Evolutionary conservation across 1,140 invertebrate genomes (phyloP).

Genomic region (Nasonia longicornis): DNA sequence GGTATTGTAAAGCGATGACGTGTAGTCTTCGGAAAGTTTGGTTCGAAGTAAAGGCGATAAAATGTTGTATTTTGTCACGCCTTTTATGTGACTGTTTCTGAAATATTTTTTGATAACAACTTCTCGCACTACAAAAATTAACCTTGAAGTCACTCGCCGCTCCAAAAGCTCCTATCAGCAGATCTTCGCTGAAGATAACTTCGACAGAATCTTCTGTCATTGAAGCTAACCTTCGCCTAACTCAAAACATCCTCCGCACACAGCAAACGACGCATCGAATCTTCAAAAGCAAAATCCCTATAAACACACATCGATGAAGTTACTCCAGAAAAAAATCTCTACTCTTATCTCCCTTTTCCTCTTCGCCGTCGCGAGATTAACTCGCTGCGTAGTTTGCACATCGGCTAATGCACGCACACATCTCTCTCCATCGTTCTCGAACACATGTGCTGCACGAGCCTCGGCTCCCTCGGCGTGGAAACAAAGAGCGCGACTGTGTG

Average conservation of each 20-base stretch:
- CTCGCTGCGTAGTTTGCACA: conserved; percentile 53
- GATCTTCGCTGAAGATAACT: not conserved
- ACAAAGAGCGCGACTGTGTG: conserved; percentile 46
- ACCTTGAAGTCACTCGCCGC: not conserved
- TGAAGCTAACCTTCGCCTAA: not conserved
- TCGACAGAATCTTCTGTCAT: not conserved
- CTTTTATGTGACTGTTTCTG: no score
- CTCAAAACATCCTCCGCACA: not conserved
- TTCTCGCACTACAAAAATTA: no score
- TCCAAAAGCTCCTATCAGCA: not conserved
- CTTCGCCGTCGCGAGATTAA: conserved; percentile 48
- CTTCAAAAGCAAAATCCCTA: no score
- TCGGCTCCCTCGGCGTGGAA: conserved; percentile 23
- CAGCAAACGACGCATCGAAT: no score
- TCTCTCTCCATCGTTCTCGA: not conserved
- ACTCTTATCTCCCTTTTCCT: not conserved
- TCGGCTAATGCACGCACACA: not conserved
- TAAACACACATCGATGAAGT: not conserved
- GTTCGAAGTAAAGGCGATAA: no score
- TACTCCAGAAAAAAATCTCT: not conserved
- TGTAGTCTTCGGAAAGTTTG: no score
- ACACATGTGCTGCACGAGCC: conserved; percentile 23
- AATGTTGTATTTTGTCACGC: no score
- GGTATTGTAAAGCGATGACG: no score
- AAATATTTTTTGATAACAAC: no score